Evolutionary conservation across 2,888 invertebrate species (phyloP).

Genomic region (Megaustenia siamemsis): DNA sequence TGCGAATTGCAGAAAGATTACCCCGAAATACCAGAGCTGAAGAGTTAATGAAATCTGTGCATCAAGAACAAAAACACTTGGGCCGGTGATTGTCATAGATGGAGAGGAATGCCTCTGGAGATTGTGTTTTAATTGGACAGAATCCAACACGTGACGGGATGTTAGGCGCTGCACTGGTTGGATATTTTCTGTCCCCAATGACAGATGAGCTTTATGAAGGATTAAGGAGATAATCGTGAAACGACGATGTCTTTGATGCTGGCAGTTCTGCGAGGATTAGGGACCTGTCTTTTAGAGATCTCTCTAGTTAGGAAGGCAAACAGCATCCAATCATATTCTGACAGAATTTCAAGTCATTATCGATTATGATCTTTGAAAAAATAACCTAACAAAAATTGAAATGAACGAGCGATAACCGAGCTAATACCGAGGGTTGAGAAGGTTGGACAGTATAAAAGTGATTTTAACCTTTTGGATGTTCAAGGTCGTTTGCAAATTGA

Average conservation of each 20-base stretch:
- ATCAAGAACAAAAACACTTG: no score
- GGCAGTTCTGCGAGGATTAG: neutral
- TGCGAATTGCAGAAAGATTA: no score
- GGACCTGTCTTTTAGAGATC: neutral
- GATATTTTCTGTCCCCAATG: neutral
- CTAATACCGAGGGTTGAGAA: no score
- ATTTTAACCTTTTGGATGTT: no score
- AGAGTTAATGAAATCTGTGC: no score
- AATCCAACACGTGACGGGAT: no score
- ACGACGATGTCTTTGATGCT: neutral
- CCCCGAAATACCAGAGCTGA: no score
- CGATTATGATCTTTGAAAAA: neutral
- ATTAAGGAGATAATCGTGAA: conserved; percentile 1
- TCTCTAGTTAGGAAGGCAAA: neutral
- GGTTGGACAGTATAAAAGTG: no score
- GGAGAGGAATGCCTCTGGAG: no score
- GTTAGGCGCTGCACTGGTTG: neutral
- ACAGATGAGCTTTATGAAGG: neutral
- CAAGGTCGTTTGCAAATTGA: neutral
- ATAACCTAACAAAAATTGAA: neutral
- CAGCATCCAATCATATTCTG: conserved; percentile 6
- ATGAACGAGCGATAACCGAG: neutral
- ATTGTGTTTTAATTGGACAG: no score
- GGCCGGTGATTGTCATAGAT: no score
- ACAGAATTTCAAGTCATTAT: neutral